Conservation (phyloP, 53 echinoderm and acorn worm genomes). For the Echinometra lucunter region DNA sequence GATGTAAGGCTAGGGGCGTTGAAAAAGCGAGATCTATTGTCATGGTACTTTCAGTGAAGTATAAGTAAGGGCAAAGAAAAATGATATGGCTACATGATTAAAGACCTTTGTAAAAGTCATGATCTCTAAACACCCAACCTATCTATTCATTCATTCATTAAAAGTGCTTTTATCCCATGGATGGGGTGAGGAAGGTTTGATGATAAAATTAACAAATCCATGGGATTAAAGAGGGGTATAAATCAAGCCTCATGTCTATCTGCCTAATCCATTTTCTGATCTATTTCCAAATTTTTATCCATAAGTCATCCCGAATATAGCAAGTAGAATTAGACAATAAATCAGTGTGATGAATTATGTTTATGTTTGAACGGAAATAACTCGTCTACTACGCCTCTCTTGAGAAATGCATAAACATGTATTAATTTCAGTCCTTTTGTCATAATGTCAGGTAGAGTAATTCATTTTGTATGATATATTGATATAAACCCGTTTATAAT, state of each 20-base stretch:
- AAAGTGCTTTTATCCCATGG: not conserved
- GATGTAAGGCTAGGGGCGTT: not conserved
- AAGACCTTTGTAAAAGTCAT: not conserved
- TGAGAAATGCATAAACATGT: not conserved
- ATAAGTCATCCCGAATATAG: constrained; percentile 34
- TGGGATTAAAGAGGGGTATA: constrained; percentile 12
- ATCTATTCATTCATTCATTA: not conserved
- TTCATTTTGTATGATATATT: not conserved
- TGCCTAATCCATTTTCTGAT: constrained; percentile 19
- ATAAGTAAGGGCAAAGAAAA: not conserved
- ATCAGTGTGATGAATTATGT: constrained; percentile 41
- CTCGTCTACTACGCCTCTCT: not conserved
- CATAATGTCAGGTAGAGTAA: not conserved
- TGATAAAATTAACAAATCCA: constrained; percentile 20
- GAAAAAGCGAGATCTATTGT: not conserved
- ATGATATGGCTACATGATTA: constrained; percentile 20
- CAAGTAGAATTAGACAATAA: not conserved
- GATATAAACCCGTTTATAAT: not conserved
- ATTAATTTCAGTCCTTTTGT: not conserved
- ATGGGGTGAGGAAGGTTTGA: not conserved
- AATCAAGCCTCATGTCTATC: constrained; percentile 32
- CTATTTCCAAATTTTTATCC: constrained; percentile 1
- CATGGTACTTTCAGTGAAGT: not conserved
- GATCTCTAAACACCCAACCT: constrained; percentile 18
- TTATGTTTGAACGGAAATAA: constrained; percentile 25